These are phyloP conservation scores for Pogonocichla stellata DNA, from an alignment of 2,113 vertebrate genomes.

Conservation along the genomic window DNA sequence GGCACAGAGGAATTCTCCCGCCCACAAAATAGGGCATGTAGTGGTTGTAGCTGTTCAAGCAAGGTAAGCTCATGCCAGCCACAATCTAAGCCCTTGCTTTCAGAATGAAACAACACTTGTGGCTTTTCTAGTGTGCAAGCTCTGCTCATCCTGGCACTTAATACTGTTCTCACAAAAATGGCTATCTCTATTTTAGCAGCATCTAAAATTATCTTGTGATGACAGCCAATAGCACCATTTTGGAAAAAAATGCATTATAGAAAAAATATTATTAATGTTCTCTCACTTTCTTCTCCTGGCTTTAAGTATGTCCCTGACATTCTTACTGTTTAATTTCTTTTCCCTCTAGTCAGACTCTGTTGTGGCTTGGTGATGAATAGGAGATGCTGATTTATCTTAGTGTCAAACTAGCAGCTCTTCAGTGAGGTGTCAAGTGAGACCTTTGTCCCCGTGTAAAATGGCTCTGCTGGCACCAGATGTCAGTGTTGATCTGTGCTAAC, in stretches of 20 bases:
- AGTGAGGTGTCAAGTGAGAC: background rate
- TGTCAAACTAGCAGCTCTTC: background rate
- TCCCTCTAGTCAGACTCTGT: background rate
- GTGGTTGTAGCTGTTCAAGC: background rate
- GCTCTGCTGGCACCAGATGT: slow-evolving; percentile 69
- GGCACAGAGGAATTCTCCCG: background rate
- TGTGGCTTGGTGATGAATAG: background rate
- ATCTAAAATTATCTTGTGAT: background rate
- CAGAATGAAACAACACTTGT: background rate
- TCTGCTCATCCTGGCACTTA: background rate
- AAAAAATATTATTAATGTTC: background rate
- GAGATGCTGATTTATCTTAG: background rate
- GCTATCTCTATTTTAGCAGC: background rate
- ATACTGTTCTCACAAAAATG: background rate
- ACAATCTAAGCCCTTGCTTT: background rate
- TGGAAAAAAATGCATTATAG: background rate
- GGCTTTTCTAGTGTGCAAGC: background rate
- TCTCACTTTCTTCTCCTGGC: background rate
- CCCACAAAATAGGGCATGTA: background rate
- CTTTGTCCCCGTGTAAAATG: background rate
- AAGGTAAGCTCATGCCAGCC: background rate
- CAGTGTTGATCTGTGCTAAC: slow-evolving; percentile 63
- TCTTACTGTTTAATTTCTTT: slow-evolving; percentile 41
- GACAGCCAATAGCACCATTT: background rate
- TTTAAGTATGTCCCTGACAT: background rate